Conservation (phyloP, 2,113 vertebrate genomes). For the Psilopogon haemacephalus region DNA sequence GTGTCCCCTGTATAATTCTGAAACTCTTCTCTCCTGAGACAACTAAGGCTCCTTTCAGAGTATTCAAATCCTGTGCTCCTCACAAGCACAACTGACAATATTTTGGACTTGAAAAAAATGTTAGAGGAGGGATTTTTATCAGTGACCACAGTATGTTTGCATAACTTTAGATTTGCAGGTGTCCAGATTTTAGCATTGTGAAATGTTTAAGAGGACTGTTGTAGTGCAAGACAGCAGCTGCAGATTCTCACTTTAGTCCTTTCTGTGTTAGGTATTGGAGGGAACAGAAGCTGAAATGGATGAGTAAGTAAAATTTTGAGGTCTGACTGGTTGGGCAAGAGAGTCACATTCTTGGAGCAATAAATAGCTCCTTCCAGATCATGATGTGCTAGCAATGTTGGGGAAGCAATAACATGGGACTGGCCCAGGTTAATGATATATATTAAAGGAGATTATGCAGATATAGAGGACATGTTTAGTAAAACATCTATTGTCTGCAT, state of each 20-base stretch:
- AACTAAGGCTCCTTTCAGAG: not conserved
- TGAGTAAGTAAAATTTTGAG: conserved; percentile 25
- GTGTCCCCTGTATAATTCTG: not conserved
- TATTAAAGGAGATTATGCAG: conserved; percentile 66
- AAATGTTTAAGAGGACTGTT: not conserved
- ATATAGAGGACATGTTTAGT: conserved; percentile 62
- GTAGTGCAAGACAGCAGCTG: not conserved
- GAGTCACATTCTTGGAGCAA: conserved; percentile 24
- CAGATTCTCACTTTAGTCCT: not conserved
- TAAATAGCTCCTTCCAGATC: conserved; percentile 55
- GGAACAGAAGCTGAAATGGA: not conserved
- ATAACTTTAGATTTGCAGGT: not conserved
- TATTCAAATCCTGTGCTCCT: not conserved
- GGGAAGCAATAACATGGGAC: conserved; percentile 58
- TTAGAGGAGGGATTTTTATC: not conserved
- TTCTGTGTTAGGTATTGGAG: not conserved
- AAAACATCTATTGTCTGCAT: conserved; percentile 52
- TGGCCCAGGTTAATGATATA: conserved; percentile 66
- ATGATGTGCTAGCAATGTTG: conserved; percentile 53
- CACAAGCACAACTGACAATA: not conserved
- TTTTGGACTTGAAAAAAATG: not conserved
- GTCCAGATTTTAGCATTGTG: not conserved
- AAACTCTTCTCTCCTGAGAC: not conserved
- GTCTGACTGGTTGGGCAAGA: conserved; percentile 1
- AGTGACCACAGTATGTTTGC: not conserved